phyloP scores from a whole-genome alignment of 2,113 vertebrate species.

The Catagonus wagneri region DNA sequence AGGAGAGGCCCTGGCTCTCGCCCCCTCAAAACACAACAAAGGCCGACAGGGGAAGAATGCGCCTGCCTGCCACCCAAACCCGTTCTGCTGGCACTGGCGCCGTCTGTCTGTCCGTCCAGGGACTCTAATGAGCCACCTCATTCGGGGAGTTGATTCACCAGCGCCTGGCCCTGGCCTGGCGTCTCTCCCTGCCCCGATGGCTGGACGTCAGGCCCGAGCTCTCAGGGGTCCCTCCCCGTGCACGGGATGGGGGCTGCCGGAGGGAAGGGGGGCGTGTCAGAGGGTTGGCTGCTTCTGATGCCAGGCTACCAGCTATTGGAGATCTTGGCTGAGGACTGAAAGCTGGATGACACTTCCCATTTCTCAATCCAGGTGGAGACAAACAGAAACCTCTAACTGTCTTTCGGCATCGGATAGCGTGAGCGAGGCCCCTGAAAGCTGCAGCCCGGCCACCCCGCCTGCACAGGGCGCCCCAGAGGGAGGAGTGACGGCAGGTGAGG shows the following conservation, averaged over 20 bases:
- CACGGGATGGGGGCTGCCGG: background rate
- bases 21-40: conserved; percentile 82
- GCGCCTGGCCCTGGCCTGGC: conserved; percentile 43
- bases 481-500: background rate
- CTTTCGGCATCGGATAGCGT: background rate
- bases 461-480: background rate
- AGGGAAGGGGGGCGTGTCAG: background rate
- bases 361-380: conserved; percentile 16
- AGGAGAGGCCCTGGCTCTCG: conserved; percentile 65
- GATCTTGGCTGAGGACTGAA: background rate
- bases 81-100: conserved; percentile 79
- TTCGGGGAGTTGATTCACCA: conserved; percentile 75
- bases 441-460: background rate
- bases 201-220: background rate
- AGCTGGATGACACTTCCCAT: background rate
- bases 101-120: conserved; percentile 68
- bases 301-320: background rate
- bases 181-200: background rate
- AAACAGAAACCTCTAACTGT: background rate
- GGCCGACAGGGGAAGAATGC: conserved; percentile 59
- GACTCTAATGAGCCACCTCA: conserved; percentile 77
- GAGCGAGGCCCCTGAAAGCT: background rate
- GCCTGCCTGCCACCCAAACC: conserved; percentile 78
- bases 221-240: background rate
- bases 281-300: background rate